Base-by-base conservation (phyloP, 2,888 invertebrate species). In the Plebejus argus region DNA sequence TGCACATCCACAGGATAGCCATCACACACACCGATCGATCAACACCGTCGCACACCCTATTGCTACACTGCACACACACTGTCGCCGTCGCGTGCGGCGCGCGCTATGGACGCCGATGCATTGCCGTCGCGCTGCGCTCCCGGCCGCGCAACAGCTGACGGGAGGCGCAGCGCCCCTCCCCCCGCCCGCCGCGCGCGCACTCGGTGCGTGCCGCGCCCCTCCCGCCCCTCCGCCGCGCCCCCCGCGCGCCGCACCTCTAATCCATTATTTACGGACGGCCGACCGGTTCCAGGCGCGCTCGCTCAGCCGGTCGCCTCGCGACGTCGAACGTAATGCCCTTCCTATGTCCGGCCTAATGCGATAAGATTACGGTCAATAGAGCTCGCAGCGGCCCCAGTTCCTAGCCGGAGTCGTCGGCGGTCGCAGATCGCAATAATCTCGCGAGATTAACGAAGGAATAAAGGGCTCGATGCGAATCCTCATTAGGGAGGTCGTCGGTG, bases 121-220 rank as follows among this genome's bases (percentile, higher is more conserved):
- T 92, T 93, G 92, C 90, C 90, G 88, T 89, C 87, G 89, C 84
- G 89, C 87, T 87, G 89, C 90, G 90, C 87, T 91, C 91, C 91
- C 91, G 91, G 89, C 86, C 92, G 90, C 92, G 93, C 93, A 94
- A 94, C 93, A 94, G 93, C 93, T 94, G 93, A 93, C 92, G 91
- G 92, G 93, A 92, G 92, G 91, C 91, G 90, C 92, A 89, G 88
- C 83, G 88, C 89, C 88, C 90, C 84, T 86, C 81, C 82, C 81
- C 82, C 82, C 84, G 83, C 80, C 82, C 78, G 78, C 77, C 85
- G 82, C 84, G 90, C 90, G 90, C 91, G 89, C 90, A 89, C 88
- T 89, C 89, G 88, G 89, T 90, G 91, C 91, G 91, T 91, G 91
- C 85, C 87, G 89, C 90, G 90, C 91, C 90, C 91, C 91, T 85